Conservation (phyloP, 2,797 vertebrate species). For the Notoglanidium macrostoma region DNA sequence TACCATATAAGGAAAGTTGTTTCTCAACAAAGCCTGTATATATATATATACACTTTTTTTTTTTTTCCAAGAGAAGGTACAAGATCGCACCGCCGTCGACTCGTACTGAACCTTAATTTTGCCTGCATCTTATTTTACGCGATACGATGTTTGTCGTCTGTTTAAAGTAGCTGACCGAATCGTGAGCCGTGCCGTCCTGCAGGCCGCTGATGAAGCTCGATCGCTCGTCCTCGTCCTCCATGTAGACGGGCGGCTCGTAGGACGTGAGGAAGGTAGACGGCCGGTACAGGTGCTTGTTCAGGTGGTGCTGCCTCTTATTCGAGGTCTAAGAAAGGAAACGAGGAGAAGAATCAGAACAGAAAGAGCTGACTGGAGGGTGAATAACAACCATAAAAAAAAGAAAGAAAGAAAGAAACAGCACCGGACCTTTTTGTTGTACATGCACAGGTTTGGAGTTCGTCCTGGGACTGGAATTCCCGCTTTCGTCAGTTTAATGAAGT, state of each 20-base stretch:
- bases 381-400: no score
- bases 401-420: neutral
- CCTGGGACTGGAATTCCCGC: conserved; percentile 99
- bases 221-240: conserved; percentile 96
- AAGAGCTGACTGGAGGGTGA: neutral
- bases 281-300: conserved; percentile 98
- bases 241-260: conserved; percentile 96
- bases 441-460: conserved; percentile 95
- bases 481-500: conserved; percentile 99
- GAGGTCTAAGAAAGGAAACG: conserved; percentile 78
- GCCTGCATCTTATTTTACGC: neutral
- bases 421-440: conserved; percentile 96
- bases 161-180: conserved; percentile 76
- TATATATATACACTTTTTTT: no score
- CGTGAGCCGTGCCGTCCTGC: conserved; percentile 83
- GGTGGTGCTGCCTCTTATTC: conserved; percentile 92
- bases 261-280: conserved; percentile 98
- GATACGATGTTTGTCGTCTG: neutral
- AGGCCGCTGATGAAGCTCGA: conserved; percentile 81
- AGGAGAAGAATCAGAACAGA: neutral
- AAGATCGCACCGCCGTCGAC: no score
- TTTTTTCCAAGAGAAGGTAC: no score
- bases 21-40: no score
- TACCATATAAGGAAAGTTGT: neutral
- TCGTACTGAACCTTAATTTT: no score